Evolutionary conservation across 2,888 invertebrate species (phyloP), one percentile per base, ranked within the genome.

Genomic region (Atherix ibis): DNA sequence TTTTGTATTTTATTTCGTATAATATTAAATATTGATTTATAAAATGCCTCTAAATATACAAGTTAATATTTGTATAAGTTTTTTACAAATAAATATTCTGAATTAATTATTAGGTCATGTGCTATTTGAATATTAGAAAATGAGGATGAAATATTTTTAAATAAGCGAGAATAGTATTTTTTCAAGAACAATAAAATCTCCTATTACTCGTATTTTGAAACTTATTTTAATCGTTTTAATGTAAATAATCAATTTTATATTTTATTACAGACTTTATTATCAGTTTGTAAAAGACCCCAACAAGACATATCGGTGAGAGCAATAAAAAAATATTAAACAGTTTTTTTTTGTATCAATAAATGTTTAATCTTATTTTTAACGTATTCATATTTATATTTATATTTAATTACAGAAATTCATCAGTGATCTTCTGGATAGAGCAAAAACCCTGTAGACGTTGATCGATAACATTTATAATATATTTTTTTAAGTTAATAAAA

Each of bases 381-480:
- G 12, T 28, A 17, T 30, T 30, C 5, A 25, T 32, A 32, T 31
- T 36, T 29, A n/a, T 30, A n/a, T 18, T 18, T 36, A 29, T 29
- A 16, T 33, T 15, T 30, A 41, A 31, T 37, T 73, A 39, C 70
- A 84, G 84, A 85, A 83, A 76, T 87, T 87, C 64, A 83, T 85
- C 60, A 82, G 82, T 58, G 85, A 85, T 64, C 70, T 87, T 56
- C 67, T 87, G 63, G 84, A 83, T 60, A 81, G 83, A 63, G 84
- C 84, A 57, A 85, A 85, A 66, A 85, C 85, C 58, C 74, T 87
- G 50, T 56, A 56, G 54, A 53, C 45, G 18, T 17, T 12, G 29
- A 13, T 29, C n/a, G n/a, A n/a, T n/a, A n/a, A n/a, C n/a, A n/a
- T n/a, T n/a, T n/a, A n/a, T n/a, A n/a, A n/a, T n/a, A n/a, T n/a